These are phyloP conservation scores for Naso thynnoides DNA, from an alignment of 2,797 vertebrate genomes.

Conservation along the genomic window DNA sequence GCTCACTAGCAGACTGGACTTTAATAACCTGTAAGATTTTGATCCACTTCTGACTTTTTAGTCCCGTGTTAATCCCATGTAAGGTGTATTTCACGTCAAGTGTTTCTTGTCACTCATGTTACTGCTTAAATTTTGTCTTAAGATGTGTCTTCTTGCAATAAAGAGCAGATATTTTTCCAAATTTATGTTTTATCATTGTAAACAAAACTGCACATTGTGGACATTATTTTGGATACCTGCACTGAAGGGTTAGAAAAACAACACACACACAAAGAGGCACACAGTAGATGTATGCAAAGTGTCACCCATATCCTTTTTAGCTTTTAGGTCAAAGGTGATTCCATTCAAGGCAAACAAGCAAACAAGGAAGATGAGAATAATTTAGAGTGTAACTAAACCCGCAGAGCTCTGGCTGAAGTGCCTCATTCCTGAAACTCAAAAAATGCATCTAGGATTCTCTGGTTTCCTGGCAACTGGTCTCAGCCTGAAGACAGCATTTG, in stretches of 20 bases:
- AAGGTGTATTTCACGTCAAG: background rate
- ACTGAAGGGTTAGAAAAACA: constrained; percentile 18
- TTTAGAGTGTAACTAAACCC: no score
- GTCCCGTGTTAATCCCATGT: constrained; percentile 6
- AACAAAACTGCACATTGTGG: constrained; percentile 7
- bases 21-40: constrained; percentile 24
- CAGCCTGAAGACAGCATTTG: no score
- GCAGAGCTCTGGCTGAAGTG: no score
- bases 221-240: constrained; percentile 37
- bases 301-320: constrained; percentile 1
- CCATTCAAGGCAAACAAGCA: constrained; percentile 1
- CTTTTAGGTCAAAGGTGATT: background rate
- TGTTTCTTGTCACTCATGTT: background rate
- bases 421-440: no score
- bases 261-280: background rate
- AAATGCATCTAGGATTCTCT: no score
- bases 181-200: constrained; percentile 24
- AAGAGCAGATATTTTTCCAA: constrained; percentile 45
- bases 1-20: constrained; percentile 23
- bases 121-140: background rate
- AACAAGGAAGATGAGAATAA: constrained; percentile 11
- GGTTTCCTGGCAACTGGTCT: no score
- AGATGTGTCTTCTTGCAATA: constrained; percentile 34
- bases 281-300: background rate
- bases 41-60: background rate